Conservation (phyloP, 2,113 vertebrate genomes). For the Micromys minutus region DNA sequence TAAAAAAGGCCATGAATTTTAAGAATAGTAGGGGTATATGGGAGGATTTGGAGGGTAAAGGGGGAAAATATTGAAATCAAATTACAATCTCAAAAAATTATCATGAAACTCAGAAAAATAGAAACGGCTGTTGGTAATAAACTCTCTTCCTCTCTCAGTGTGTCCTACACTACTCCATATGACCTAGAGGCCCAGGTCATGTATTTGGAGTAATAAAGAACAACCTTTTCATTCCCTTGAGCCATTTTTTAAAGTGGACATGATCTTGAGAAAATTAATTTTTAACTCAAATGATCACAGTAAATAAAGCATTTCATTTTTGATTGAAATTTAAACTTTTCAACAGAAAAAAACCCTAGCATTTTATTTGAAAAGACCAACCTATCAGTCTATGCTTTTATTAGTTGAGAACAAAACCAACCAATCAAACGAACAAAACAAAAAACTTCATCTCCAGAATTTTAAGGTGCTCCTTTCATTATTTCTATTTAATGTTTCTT, state of each 20-base stretch:
- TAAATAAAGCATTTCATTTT: conserved; percentile 40
- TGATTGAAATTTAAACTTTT: conserved; percentile 26
- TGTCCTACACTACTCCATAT: conserved; percentile 35
- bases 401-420: background rate
- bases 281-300: conserved; percentile 36
- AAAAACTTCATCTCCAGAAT: conserved; percentile 9
- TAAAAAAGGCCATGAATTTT: background rate
- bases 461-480: conserved; percentile 12
- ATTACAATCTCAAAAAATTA: background rate
- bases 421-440: too few relatives aligned
- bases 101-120: background rate
- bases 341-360: conserved; percentile 5
- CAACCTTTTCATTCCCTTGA: conserved; percentile 34
- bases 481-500: conserved; percentile 47
- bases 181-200: background rate
- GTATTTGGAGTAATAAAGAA: conserved; percentile 14
- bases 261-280: conserved; percentile 22
- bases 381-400: background rate
- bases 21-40: background rate
- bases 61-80: background rate
- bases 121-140: background rate
- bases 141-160: background rate
- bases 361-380: conserved; percentile 41
- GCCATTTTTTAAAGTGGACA: background rate
- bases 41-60: background rate